phyloP scores from a whole-genome alignment of 1,140 invertebrate species.

The Pararge aegeria region DNA sequence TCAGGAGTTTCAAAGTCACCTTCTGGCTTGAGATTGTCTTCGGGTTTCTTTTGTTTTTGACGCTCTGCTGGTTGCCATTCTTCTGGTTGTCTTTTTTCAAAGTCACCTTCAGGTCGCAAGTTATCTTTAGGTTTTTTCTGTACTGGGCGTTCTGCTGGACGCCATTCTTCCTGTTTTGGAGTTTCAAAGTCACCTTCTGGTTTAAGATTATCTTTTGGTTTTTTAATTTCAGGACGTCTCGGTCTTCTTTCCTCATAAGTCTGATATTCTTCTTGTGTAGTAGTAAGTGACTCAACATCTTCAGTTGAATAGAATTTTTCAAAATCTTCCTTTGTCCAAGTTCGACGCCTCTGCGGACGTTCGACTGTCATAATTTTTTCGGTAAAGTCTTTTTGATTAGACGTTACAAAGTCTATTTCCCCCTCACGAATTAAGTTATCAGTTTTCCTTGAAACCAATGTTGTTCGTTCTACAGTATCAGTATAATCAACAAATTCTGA shows the following conservation, averaged over 20 bases:
- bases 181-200: slow-evolving; percentile 80
- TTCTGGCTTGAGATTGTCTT: slow-evolving; percentile 81
- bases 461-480: slow-evolving; percentile 80
- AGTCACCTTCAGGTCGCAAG: slow-evolving; percentile 70
- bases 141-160: slow-evolving; percentile 64
- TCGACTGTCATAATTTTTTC: slow-evolving; percentile 79
- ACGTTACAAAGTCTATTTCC: slow-evolving; percentile 83
- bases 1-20: slow-evolving; percentile 78
- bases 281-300: slow-evolving; percentile 76
- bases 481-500: slow-evolving; percentile 84
- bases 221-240: slow-evolving; percentile 25
- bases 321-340: slow-evolving; percentile 86
- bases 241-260: slow-evolving; percentile 70
- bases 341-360: slow-evolving; percentile 80
- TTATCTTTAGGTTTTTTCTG: slow-evolving; percentile 81
- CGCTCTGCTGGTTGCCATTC: slow-evolving; percentile 74
- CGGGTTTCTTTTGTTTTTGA: slow-evolving; percentile 52
- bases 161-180: slow-evolving; percentile 62
- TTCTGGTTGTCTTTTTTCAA: slow-evolving; percentile 75
- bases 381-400: slow-evolving; percentile 81
- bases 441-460: slow-evolving; percentile 80
- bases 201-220: slow-evolving; percentile 79
- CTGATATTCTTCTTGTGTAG: slow-evolving; percentile 81
- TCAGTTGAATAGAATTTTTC: slow-evolving; percentile 83
- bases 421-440: slow-evolving; percentile 85